Evolutionary conservation across 1,140 invertebrate genomes (phyloP), one percentile per base, ranked within the genome.

Genomic region (Scaptomyza montana): DNA sequence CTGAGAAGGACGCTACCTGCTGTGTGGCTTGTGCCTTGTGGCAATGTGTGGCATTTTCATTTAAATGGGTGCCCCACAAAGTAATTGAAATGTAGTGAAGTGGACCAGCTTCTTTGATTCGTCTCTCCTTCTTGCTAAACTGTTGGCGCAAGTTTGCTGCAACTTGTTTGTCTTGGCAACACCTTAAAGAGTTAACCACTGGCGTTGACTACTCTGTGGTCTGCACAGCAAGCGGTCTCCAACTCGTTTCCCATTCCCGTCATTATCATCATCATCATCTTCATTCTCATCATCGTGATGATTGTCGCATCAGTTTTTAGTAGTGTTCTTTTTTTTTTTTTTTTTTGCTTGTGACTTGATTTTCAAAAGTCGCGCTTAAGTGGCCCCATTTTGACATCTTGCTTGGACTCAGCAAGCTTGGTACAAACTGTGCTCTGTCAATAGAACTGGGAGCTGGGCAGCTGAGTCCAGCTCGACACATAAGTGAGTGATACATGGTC

Each of bases 1-100:
- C 56, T 62, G 74, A 57, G 59, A n/a, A 62, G 65, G 55, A 30
- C 10, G 39, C 65, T 66, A 54, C 71, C 65, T 73, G 61, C 63
- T 74, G 74, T 43, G 60, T 80, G 77, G 77, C 82, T 76, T 79
- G 79, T 74, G 81, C 74, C 77, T 45, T 46, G 77, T 41, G 62
- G 66, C 78, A 87, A 86, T 86, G 82, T 87, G 82, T 82, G 82
- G 82, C 79, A 87, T 87, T 87, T 87, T 87, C 82, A 87, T 87
- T 87, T 87, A 87, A 87, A 87, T 87, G 82, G 82, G 47, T 78
- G 82, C 66, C 71, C 82, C 80, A 85, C 80, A 82, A 79, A 80
- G 84, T 87, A 87, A 87, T 87, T 87, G 82, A 87, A 87, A 87
- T 87, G 79, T 82, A 77, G 64, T 64, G 67, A 70, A 74, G 59